Percentiles rank a stretch among this genome's conserved stretches.
These are phyloP conservation scores for Cacatua alba DNA, from an alignment of 2,113 vertebrate genomes.

Conservation along the genomic window DNA sequence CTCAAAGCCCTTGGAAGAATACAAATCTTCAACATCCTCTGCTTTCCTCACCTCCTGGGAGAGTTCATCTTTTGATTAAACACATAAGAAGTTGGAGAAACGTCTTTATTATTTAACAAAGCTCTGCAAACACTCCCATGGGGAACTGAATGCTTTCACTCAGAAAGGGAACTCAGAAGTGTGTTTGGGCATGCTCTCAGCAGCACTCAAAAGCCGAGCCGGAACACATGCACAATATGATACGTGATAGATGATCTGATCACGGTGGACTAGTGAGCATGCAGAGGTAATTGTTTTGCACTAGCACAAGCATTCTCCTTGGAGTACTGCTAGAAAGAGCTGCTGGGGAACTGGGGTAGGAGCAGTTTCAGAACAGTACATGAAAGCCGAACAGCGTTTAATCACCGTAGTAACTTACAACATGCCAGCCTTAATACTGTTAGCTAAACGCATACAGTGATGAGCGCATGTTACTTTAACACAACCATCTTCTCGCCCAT, in stretches of 20 bases:
- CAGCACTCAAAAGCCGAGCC: background rate
- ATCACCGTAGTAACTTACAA: background rate
- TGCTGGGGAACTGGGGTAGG: background rate
- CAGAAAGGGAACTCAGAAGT: background rate
- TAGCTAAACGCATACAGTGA: background rate
- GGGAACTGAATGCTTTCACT: background rate
- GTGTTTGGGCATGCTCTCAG: background rate
- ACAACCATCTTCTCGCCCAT: background rate
- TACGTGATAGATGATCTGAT: background rate
- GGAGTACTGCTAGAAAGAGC: background rate
- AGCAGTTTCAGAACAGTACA: background rate
- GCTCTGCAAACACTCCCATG: background rate
- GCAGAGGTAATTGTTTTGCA: constrained; percentile 36
- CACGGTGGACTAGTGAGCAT: background rate
- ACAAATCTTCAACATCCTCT: background rate
- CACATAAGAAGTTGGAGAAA: background rate
- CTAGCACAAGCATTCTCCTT: constrained; percentile 17
- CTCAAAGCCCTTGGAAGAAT: background rate
- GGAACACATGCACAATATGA: background rate
- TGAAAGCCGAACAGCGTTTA: background rate
- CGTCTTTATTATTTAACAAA: background rate
- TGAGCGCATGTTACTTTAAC: background rate
- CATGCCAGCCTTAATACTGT: background rate
- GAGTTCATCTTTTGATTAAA: constrained; percentile 7
- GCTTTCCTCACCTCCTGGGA: background rate